phyloP scores from a whole-genome alignment of 1,140 invertebrate species.

The Drosophila neocordata region DNA sequence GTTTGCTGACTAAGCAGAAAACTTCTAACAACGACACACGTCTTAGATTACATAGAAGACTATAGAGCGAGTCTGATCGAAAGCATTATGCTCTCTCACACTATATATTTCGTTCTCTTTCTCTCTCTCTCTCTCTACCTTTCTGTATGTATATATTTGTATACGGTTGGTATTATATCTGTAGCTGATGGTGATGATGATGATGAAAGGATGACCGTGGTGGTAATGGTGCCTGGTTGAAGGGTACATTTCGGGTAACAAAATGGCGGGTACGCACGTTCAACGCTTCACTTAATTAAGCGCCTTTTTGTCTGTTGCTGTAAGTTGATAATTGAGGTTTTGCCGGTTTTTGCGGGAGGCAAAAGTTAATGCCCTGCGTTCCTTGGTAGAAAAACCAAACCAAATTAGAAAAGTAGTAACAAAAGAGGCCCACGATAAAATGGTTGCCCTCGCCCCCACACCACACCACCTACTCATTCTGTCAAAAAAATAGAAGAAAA shows the following conservation, averaged over 20 bases:
- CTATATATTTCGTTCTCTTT: background rate
- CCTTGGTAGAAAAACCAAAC: constrained; percentile 25
- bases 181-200: background rate
- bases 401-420: constrained; percentile 54
- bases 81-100: constrained; percentile 16
- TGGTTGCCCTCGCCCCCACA: background rate
- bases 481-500: constrained; percentile 7
- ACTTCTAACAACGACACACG: constrained; percentile 35
- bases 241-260: constrained; percentile 22
- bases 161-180: background rate
- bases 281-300: constrained; percentile 73
- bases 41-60: constrained; percentile 42
- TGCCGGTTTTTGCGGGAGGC: constrained; percentile 58
- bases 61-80: constrained; percentile 31
- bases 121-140: background rate
- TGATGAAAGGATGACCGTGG: background rate
- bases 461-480: too few species aligned
- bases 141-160: background rate
- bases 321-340: constrained; percentile 77
- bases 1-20: constrained; percentile 44
- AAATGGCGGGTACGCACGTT: constrained; percentile 64
- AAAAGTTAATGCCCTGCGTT: constrained; percentile 62
- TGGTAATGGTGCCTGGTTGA: background rate
- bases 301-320: constrained; percentile 68
- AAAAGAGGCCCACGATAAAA: constrained; percentile 27